Evolutionary conservation across 2,113 vertebrate species (phyloP).

Genomic region (Oriolus oriolus): DNA sequence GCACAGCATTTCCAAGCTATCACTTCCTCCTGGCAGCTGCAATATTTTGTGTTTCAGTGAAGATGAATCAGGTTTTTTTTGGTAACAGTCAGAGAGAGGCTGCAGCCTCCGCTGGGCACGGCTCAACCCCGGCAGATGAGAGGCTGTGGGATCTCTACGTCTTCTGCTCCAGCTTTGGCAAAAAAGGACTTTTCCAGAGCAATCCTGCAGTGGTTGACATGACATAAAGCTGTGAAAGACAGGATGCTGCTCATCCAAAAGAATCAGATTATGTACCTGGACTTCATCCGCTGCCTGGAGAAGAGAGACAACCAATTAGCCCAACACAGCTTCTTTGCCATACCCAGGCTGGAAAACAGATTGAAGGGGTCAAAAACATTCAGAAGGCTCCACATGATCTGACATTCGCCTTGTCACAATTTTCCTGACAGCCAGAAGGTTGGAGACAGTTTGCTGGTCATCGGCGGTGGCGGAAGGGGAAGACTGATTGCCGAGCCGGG

Average conservation of each 20-base stretch:
- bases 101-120: neutral
- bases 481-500: neutral
- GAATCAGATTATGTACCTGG: neutral
- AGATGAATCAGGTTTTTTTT: neutral
- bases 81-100: neutral
- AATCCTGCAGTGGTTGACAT: neutral
- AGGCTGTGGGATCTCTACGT: neutral
- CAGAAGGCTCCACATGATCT: conserved; percentile 44
- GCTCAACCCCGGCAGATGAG: neutral
- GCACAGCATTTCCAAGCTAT: neutral
- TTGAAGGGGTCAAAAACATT: conserved; percentile 54
- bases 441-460: conserved; percentile 32
- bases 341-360: conserved; percentile 40
- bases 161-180: neutral
- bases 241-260: neutral
- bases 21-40: neutral
- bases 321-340: conserved; percentile 39
- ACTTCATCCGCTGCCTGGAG: neutral
- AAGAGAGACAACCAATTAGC: conserved; percentile 54
- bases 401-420: conserved; percentile 55
- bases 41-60: neutral
- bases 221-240: neutral
- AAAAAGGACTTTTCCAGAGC: neutral
- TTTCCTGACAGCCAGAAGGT: conserved; percentile 46
- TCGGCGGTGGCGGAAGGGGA: neutral